A percentile compares a stretch with the other conserved stretches of the same genome.
Evolutionary conservation across 2,888 invertebrate genomes (phyloP).

Genomic region (Drosophila ochracea): DNA sequence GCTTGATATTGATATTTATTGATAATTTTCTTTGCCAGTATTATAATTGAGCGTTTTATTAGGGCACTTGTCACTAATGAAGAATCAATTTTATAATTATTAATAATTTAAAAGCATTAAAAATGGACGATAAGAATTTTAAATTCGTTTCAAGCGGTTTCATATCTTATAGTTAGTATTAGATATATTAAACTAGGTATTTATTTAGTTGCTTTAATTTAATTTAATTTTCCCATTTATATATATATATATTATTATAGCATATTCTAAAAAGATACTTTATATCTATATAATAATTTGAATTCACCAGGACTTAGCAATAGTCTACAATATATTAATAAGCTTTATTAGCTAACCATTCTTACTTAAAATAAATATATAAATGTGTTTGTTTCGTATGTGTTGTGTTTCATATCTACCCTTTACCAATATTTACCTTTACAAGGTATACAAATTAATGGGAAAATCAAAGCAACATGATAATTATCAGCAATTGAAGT

Average conservation of each 20-base stretch:
- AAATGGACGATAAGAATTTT: background rate
- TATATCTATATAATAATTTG: background rate
- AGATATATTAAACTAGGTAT: no score
- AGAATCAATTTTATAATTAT: background rate
- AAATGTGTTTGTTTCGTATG: background rate
- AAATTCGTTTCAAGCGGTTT: background rate
- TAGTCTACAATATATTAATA: background rate
- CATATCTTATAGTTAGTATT: background rate
- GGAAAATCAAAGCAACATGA: slow-evolving; percentile 23
- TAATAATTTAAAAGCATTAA: background rate
- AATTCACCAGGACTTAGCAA: background rate
- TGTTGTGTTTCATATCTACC: background rate
- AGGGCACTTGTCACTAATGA: background rate
- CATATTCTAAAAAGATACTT: background rate
- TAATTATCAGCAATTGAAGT: slow-evolving; percentile 40
- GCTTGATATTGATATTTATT: no score
- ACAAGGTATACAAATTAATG: slow-evolving; percentile 7
- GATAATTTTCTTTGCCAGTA: no score
- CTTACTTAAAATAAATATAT: background rate
- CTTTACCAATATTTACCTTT: background rate
- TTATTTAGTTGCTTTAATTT: background rate
- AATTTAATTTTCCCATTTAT: background rate
- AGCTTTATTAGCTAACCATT: background rate
- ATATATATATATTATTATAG: background rate
- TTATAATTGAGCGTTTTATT: background rate